Percentiles rank a stretch among this genome's conserved stretches.
Evolutionary conservation across 1,140 invertebrate genomes (phyloP).

Genomic region (Macrobrachium rosenbergii): DNA sequence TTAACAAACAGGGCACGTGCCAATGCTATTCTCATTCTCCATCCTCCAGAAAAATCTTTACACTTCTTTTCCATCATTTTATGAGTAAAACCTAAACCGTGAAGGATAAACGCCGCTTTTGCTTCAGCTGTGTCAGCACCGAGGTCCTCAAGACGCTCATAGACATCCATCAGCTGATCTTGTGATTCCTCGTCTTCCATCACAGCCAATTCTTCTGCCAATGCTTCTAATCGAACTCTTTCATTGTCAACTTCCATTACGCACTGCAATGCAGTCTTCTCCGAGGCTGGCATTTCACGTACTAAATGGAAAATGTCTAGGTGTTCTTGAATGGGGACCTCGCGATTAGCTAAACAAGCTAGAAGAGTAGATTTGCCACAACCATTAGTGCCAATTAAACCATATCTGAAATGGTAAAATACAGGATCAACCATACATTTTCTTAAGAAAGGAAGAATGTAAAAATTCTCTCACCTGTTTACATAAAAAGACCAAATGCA

Average conservation of each 20-base stretch:
- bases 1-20: constrained; percentile 78
- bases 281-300: constrained; percentile 95
- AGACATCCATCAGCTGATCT: constrained; percentile 97
- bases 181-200: constrained; percentile 94
- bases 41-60: constrained; percentile 97
- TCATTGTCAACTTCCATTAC: constrained; percentile 99
- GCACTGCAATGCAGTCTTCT: constrained; percentile 89
- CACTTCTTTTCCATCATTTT: constrained; percentile 93
- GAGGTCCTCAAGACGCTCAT: constrained; percentile 97
- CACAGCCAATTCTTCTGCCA: constrained; percentile 90
- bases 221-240: constrained; percentile 88
- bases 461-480: too few relatives aligned
- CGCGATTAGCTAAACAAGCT: constrained; percentile 90
- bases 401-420: constrained; percentile 79
- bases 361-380: constrained; percentile 96
- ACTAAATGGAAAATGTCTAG: constrained; percentile 99
- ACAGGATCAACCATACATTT: not conserved
- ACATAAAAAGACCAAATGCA: too few relatives aligned
- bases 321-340: constrained; percentile 95
- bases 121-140: constrained; percentile 95
- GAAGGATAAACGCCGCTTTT: constrained; percentile 92
- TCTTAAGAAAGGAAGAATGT: too few relatives aligned
- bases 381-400: constrained; percentile 96
- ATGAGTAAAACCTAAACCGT: constrained; percentile 96
- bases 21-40: constrained; percentile 99